These are phyloP conservation scores for Drosophila trapezifrons DNA, from an alignment of 1,140 invertebrate species.

Conservation along the genomic window DNA sequence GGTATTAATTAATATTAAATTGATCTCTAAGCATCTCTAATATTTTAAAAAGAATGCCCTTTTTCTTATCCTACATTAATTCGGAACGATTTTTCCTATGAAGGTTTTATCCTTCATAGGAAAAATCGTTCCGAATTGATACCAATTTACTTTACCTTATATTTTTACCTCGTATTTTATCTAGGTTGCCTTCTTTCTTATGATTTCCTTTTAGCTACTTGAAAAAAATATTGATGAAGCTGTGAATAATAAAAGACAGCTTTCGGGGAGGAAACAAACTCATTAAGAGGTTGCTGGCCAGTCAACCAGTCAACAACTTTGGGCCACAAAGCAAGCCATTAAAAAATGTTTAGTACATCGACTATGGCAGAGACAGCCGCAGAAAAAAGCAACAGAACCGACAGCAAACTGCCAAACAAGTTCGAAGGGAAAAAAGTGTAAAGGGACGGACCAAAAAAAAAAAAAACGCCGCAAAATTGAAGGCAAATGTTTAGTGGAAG, in stretches of 20 bases:
- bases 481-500: conserved; percentile 74
- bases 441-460: conserved; percentile 30
- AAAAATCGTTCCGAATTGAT: not conserved
- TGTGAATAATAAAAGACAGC: conserved; percentile 27
- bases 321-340: conserved; percentile 72
- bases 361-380: conserved; percentile 33
- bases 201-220: conserved; percentile 9
- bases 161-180: not conserved
- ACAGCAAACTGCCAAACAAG: conserved; percentile 63
- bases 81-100: too few relatives aligned
- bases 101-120: too few relatives aligned
- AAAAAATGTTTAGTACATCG: conserved; percentile 62
- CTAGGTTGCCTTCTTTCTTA: not conserved
- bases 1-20: too few relatives aligned
- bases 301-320: conserved; percentile 65
- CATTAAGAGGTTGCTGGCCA: conserved; percentile 48
- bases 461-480: conserved; percentile 55
- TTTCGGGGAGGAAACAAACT: conserved; percentile 40
- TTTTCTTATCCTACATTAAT: not conserved
- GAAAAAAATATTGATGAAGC: conserved; percentile 37
- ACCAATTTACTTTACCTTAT: not conserved
- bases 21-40: too few relatives aligned
- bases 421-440: conserved; percentile 33
- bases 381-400: conserved; percentile 51
- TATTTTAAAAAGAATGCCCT: not conserved